phyloP scores from a whole-genome alignment of 1,140 invertebrate genomes.

The Limonius californicus region DNA sequence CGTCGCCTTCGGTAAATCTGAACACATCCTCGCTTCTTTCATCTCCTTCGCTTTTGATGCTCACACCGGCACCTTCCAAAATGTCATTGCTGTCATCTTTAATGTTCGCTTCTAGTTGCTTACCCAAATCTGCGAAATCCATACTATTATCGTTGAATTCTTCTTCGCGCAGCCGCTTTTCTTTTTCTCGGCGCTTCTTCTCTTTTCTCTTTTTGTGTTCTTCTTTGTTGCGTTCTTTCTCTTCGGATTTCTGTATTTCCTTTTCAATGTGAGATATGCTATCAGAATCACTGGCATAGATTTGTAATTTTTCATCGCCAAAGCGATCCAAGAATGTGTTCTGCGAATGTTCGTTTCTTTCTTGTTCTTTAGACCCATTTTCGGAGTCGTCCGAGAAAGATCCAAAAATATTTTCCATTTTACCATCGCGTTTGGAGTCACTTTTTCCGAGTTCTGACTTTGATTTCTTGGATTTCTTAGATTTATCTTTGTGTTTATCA shows the following conservation, averaged over 20 bases:
- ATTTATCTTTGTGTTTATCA: slow-evolving; percentile 57
- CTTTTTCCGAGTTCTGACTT: slow-evolving; percentile 36
- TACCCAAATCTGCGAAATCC: slow-evolving; percentile 73
- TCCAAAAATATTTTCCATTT: slow-evolving; percentile 85
- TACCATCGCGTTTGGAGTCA: slow-evolving; percentile 60
- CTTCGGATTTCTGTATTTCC: slow-evolving; percentile 38
- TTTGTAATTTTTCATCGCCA: slow-evolving; percentile 18
- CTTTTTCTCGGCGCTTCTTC: slow-evolving; percentile 65
- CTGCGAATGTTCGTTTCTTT: slow-evolving; percentile 20
- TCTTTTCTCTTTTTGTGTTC: slow-evolving; percentile 60
- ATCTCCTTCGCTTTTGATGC: slow-evolving; percentile 6
- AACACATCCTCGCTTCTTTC: slow-evolving; percentile 48
- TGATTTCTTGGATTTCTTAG: slow-evolving; percentile 57
- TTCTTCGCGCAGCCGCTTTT: slow-evolving; percentile 41
- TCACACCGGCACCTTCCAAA: slow-evolving; percentile 31
- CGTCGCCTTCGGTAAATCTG: slow-evolving; percentile 56
- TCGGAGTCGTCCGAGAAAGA: slow-evolving; percentile 71
- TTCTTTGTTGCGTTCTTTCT: slow-evolving; percentile 49
- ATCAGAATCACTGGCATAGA: slow-evolving; percentile 34
- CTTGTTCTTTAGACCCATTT: slow-evolving; percentile 32
- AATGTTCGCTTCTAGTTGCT: slow-evolving; percentile 74
- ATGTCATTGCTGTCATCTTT: slow-evolving; percentile 57
- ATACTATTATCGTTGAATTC: slow-evolving; percentile 69
- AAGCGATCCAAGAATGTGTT: slow-evolving; percentile 12
- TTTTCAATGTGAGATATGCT: slow-evolving; percentile 23